Evolutionary conservation across 30 jellyfish, hydroid and myxozoan species (phyloP).

Genomic region (Sanderia malayensis): DNA sequence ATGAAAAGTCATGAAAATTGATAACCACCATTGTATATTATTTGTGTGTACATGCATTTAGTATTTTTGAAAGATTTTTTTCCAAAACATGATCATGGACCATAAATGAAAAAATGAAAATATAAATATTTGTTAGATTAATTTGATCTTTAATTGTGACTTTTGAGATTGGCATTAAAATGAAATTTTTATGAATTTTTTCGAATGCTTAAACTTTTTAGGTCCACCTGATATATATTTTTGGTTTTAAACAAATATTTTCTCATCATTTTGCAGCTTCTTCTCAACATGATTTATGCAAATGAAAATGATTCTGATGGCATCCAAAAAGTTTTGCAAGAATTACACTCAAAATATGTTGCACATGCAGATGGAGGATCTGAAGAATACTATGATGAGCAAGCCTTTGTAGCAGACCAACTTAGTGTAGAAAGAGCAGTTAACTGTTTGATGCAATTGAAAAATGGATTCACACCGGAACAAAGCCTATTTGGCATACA

Average conservation of each 20-base stretch:
- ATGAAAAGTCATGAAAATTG: no score
- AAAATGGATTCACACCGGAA: slow-evolving; percentile 31
- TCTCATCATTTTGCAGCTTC: neutral
- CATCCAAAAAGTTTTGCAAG: slow-evolving; percentile 19
- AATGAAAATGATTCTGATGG: slow-evolving; percentile 31
- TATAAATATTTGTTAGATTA: no score
- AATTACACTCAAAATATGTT: slow-evolving; percentile 22
- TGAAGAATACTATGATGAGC: neutral
- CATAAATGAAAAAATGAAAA: no score
- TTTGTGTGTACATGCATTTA: no score
- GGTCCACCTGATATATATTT: neutral
- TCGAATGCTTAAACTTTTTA: neutral
- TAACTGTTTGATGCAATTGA: slow-evolving; percentile 4
- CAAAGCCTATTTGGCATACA: slow-evolving; percentile 30
- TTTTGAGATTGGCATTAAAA: neutral
- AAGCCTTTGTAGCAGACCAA: slow-evolving; percentile 25
- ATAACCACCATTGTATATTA: no score
- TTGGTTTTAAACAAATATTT: neutral
- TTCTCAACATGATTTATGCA: slow-evolving; percentile 30
- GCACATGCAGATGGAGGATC: slow-evolving; percentile 13
- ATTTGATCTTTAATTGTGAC: neutral
- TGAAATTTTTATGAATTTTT: neutral
- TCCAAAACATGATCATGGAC: no score
- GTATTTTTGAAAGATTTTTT: no score
- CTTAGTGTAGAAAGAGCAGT: slow-evolving; percentile 21